Evolutionary conservation across 2,797 vertebrate species (phyloP).

Genomic region (Enteromius unitaeniatus): DNA sequence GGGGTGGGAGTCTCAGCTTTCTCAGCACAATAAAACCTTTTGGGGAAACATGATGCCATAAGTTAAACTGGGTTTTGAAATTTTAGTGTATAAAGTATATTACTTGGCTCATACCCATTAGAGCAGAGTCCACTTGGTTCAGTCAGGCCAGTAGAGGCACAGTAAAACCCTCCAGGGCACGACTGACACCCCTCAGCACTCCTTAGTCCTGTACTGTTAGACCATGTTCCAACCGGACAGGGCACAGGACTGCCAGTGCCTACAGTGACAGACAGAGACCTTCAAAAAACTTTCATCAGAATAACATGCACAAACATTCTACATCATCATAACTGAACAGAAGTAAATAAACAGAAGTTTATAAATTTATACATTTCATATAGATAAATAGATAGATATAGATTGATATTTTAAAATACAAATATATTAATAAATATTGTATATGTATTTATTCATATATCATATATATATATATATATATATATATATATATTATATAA

Average conservation of each 20-base stretch:
- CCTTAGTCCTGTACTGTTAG: slow-evolving; percentile 76
- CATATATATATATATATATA: too few species aligned
- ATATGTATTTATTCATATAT: too few species aligned
- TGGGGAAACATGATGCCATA: neutral
- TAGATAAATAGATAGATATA: neutral
- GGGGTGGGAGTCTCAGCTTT: slow-evolving; percentile 74
- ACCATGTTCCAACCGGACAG: slow-evolving; percentile 86
- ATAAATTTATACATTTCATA: neutral
- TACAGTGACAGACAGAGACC: slow-evolving; percentile 58
- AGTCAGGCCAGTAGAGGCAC: slow-evolving; percentile 72
- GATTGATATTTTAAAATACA: neutral
- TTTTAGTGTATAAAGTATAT: neutral
- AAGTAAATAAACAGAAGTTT: neutral
- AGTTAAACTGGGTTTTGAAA: slow-evolving; percentile 1
- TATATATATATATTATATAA: neutral
- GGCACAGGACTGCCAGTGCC: slow-evolving; percentile 75
- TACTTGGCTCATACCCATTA: slow-evolving; percentile 74
- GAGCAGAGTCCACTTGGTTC: slow-evolving; percentile 80
- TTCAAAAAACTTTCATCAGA: neutral
- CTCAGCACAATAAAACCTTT: slow-evolving; percentile 82
- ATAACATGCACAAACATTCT: neutral
- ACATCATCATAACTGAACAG: neutral
- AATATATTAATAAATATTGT: too few species aligned
- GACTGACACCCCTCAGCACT: slow-evolving; percentile 75
- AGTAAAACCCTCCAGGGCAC: slow-evolving; percentile 83